phyloP scores from a whole-genome alignment of 2,888 invertebrate species.

The Unio delphinus region DNA sequence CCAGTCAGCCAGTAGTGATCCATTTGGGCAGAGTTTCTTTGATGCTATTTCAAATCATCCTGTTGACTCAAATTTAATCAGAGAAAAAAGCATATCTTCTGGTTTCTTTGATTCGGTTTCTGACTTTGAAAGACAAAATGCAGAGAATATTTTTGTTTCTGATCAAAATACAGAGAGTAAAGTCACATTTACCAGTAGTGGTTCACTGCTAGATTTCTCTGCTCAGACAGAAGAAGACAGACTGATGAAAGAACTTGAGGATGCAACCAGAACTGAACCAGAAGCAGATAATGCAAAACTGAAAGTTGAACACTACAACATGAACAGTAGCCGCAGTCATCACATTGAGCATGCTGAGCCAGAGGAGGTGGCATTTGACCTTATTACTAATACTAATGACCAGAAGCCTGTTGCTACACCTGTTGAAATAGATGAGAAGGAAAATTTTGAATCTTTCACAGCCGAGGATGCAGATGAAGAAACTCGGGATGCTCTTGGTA shows the following conservation, averaged over 20 bases:
- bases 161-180: background rate
- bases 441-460: conserved; percentile 61
- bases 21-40: conserved; percentile 48
- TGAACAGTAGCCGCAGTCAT: too few species aligned
- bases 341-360: conserved; percentile 20
- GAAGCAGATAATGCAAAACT: too few species aligned
- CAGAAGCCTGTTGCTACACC: conserved; percentile 32
- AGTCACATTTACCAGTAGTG: conserved; percentile 3
- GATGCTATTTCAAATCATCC: conserved; percentile 30
- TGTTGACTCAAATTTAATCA: too few species aligned
- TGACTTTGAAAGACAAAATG: conserved; percentile 1
- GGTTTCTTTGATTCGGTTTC: too few species aligned
- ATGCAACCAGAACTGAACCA: too few species aligned
- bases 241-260: too few species aligned
- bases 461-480: conserved; percentile 46
- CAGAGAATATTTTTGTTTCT: background rate
- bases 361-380: conserved; percentile 42
- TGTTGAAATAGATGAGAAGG: conserved; percentile 41
- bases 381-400: conserved; percentile 14
- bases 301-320: too few species aligned
- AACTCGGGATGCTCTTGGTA: conserved; percentile 38
- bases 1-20: conserved; percentile 28
- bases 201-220: conserved; percentile 2
- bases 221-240: too few species aligned
- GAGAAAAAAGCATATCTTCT: too few species aligned